These are phyloP conservation scores for Cepaea nemoralis DNA, from an alignment of 1,140 invertebrate genomes.

Conservation along the genomic window DNA sequence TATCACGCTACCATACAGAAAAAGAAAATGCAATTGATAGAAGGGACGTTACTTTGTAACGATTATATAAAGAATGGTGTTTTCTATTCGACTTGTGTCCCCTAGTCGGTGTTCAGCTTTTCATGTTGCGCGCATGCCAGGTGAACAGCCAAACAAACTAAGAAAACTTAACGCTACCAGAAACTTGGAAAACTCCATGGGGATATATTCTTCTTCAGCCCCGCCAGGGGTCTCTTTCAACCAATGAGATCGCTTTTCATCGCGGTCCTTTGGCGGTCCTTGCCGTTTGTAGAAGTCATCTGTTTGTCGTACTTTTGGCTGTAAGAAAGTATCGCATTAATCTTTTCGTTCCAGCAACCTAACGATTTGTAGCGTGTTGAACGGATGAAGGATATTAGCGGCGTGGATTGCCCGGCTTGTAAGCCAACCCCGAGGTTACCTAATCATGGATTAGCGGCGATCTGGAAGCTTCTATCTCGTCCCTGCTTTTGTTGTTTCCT, in stretches of 20 bases:
- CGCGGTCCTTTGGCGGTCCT: conserved; percentile 30
- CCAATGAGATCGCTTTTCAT: conserved; percentile 31
- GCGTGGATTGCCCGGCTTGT: neutral
- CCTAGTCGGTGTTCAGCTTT: neutral
- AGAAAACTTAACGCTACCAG: conserved; percentile 12
- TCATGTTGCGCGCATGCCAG: neutral
- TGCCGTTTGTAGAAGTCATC: conserved; percentile 12
- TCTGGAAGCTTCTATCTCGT: neutral
- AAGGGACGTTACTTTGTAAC: no score
- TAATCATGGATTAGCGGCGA: neutral
- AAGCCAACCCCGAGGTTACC: neutral
- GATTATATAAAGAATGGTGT: neutral
- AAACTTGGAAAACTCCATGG: neutral
- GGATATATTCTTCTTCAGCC: neutral
- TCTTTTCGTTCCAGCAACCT: neutral
- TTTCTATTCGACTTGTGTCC: neutral
- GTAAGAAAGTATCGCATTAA: conserved; percentile 12
- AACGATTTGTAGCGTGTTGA: neutral
- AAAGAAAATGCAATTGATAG: no score
- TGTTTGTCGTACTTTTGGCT: neutral
- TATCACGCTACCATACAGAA: no score
- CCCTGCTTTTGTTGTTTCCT: neutral
- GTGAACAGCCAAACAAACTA: conserved; percentile 2
- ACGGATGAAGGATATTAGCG: neutral
- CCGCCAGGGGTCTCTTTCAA: conserved; percentile 29